Evolutionary conservation across 37 sponge, comb jelly and placozoan species (phyloP), one percentile per base, ranked within the genome.

Genomic region (Oopsacas minuta): DNA sequence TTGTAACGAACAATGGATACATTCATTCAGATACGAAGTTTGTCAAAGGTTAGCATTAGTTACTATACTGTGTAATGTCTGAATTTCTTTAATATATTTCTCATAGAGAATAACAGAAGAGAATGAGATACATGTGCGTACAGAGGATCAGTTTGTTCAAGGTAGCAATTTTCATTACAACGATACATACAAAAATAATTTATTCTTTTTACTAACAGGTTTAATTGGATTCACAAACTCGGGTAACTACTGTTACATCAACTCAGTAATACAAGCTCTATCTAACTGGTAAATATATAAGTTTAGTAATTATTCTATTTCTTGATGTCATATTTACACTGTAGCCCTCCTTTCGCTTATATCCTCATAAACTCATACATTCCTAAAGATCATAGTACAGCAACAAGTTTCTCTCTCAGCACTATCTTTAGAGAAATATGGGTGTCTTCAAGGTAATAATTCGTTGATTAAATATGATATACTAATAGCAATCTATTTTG

Each of bases 171-270:
- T 17, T 3, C 20, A 32, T 61, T 20, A 42, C 49, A 42, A 15
- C 49, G 49, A 42, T 15, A 42, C 49, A 15, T n/a, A 42, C 49
- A 17, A 15, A 42, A 42, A 8, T 42, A 17, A 42, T 42, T 81
- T 30, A 22, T 83, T 83, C 7, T 30, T 30, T 17, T 0, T 0
- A 23, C 32, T 3, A 85, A 69, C 39, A 81, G 93, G 93, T 0
- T 53, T 93, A 30, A 86, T 93, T 28, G 94, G 94, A 5, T 86
- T 93, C 36, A 88, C 87, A 37, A 93, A 93, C 87, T 85, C 88
- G 35, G 94, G 94, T 15, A 93, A 91, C 87, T 93, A 92, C 0
- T 93, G 94, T 81, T 93, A 91, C 82, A 91, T 93, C 85, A 93
- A 93, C 38, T 89, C 94, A 7, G 82, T 92, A 0, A 52, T 93